phyloP scores from a whole-genome alignment of 2,113 vertebrate genomes.

The Engystomops pustulosus region DNA sequence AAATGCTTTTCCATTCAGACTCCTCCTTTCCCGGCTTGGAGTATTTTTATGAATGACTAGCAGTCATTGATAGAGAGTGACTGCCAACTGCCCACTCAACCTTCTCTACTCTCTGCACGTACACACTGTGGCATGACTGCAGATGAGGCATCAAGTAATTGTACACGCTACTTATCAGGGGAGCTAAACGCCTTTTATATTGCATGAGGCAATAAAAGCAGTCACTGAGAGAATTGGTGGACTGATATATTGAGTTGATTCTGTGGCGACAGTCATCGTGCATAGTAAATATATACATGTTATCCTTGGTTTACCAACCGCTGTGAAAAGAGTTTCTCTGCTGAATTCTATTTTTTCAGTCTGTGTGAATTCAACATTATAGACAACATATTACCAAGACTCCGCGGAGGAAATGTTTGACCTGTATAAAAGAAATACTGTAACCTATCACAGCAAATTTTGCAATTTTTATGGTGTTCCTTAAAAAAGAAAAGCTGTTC shows the following conservation, averaged over 20 bases:
- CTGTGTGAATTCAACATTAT: neutral
- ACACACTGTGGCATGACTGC: conserved; percentile 68
- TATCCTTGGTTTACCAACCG: neutral
- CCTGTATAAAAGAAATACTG: too few relatives aligned
- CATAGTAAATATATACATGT: conserved; percentile 19
- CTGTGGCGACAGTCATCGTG: conserved; percentile 3
- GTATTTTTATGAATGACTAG: conserved; percentile 79
- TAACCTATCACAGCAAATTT: too few relatives aligned
- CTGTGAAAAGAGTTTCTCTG: neutral
- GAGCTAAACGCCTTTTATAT: conserved; percentile 69
- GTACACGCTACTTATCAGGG: conserved; percentile 65
- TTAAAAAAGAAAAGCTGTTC: too few relatives aligned
- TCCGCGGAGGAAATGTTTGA: too few relatives aligned
- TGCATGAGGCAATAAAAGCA: conserved; percentile 37
- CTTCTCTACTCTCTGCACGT: conserved; percentile 68
- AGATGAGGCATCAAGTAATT: conserved; percentile 70
- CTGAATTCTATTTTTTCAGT: neutral
- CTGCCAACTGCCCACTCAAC: conserved; percentile 80
- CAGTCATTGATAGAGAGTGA: conserved; percentile 74
- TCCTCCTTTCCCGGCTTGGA: conserved; percentile 66
- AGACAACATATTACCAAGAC: neutral
- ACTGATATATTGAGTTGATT: neutral
- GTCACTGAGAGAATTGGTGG: neutral
- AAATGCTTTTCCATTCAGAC: conserved; percentile 67
- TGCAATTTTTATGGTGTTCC: too few relatives aligned